A percentile compares a stretch with the other conserved stretches of the same genome.
Conservation (phyloP, 2,113 vertebrate genomes). For the Coptodon rendalli region DNA sequence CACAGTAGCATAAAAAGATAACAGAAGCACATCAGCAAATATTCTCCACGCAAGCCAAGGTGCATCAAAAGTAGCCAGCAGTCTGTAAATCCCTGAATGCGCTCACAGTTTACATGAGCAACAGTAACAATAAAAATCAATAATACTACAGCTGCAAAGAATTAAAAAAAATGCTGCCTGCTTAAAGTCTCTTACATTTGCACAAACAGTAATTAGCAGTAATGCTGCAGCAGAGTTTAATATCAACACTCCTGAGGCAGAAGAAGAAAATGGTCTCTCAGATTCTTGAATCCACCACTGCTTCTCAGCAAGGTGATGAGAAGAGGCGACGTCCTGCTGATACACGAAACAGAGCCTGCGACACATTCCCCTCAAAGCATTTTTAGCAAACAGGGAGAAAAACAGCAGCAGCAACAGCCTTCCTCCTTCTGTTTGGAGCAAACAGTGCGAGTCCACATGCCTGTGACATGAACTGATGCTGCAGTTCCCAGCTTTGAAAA, state of each 20-base stretch:
- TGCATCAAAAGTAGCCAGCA: constrained; percentile 17
- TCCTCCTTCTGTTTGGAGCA: background rate
- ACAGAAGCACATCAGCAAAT: constrained; percentile 7
- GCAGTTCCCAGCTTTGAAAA: constrained; percentile 32
- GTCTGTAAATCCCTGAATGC: constrained; percentile 45
- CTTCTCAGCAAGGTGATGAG: background rate
- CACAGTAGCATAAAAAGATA: constrained; percentile 7
- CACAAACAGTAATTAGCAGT: constrained; percentile 19
- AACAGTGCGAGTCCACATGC: background rate
- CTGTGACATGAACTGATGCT: background rate
- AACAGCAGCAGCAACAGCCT: background rate
- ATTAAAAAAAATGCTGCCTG: background rate
- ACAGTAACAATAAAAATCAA: background rate
- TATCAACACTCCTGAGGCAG: constrained; percentile 5
- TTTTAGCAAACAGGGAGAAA: background rate
- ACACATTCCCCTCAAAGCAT: background rate
- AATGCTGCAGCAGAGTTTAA: constrained; percentile 5
- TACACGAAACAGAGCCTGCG: background rate
- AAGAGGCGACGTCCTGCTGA: background rate
- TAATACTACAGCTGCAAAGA: background rate
- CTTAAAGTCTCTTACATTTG: background rate
- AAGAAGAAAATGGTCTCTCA: constrained; percentile 13
- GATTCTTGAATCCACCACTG: background rate
- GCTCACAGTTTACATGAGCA: constrained; percentile 33
- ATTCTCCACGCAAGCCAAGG: constrained; percentile 11